phyloP scores from a whole-genome alignment of 1,140 invertebrate species.

The Pseudachorutes palmiensis region DNA sequence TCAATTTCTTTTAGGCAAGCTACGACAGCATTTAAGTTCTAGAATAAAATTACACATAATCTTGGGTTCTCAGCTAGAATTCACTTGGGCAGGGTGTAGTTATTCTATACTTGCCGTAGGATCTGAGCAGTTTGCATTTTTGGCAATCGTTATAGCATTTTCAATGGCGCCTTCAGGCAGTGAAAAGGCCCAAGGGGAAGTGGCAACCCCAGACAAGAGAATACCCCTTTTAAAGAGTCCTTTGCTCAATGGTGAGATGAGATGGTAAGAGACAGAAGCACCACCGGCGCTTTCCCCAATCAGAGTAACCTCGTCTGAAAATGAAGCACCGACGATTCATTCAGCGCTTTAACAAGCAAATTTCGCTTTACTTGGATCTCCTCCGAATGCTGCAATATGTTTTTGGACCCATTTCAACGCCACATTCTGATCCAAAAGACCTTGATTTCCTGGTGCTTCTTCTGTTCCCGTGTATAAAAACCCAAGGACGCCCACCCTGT shows the following conservation, averaged over 20 bases:
- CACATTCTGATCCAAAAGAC: constrained; percentile 1
- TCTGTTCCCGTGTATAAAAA: constrained; percentile 65
- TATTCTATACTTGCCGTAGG: no score
- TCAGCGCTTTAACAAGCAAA: not conserved
- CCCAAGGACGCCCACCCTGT: constrained; percentile 79
- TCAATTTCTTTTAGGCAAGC: no score
- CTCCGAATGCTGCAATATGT: constrained; percentile 6
- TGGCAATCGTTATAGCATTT: no score
- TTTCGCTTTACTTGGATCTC: constrained; percentile 8
- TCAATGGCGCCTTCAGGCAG: no score
- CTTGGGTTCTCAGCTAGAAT: no score
- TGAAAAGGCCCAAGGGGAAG: not conserved
- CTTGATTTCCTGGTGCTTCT: constrained; percentile 31
- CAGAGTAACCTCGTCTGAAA: not conserved
- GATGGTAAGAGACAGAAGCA: not conserved
- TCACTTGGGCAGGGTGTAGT: no score
- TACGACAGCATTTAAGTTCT: no score
- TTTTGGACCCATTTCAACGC: constrained; percentile 7
- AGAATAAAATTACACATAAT: no score
- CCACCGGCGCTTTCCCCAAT: not conserved
- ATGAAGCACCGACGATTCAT: not conserved
- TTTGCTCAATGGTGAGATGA: not conserved
- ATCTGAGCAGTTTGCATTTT: no score
- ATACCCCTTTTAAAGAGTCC: not conserved
- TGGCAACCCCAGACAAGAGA: not conserved